Evolutionary conservation across 2,113 vertebrate species (phyloP), one percentile per base, ranked within the genome.

Genomic region (Lophotis ruficrista): DNA sequence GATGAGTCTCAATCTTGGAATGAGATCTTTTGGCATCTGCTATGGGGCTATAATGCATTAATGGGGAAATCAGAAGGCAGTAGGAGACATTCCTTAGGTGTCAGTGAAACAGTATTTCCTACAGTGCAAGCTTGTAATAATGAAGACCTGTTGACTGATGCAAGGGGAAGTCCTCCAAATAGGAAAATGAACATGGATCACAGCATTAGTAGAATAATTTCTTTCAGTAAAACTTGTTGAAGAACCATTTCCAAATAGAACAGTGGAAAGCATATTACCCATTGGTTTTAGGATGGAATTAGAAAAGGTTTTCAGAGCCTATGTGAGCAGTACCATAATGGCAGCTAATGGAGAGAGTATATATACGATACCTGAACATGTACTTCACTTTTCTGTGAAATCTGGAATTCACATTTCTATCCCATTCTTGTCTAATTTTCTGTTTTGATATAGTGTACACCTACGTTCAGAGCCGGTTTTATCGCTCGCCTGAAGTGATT

Each of bases 401-500:
- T 62, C 68, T 95, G 61, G 43, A 64, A 21, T 6, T 56, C 50
- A 38, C 8, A 6, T 83, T 84, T 78, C 64, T 84, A 41, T 75
- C 57, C 64, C 45, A 83, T 8, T 54, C 38, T 75, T 94, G 56
- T 95, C 23, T 28, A 3, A 91, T 65, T 75, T 66, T 78, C 37
- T 91, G 22, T 60, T 54, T 87, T 62, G 35, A 33, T 31, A 4
- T 58, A 99, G 99, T 99, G 82, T 99, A 99, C 90, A 99, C 98
- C 7, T 99, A 99, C 89, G 99, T 99, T 95, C 99, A 99, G 97
- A 99, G 99, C 92, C 98, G 99, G 9, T 99, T 99, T 98, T 99
- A 99, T 95, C 98, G 99, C 79, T 99, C 99, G 3, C 99, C 99
- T 4, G 99, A 99, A 94, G 99, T 99, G 93, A 99, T 99, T 93